Evolutionary conservation across 2,888 invertebrate species (phyloP), one percentile per base, ranked within the genome.

Genomic region (Linyphia triangularis): DNA sequence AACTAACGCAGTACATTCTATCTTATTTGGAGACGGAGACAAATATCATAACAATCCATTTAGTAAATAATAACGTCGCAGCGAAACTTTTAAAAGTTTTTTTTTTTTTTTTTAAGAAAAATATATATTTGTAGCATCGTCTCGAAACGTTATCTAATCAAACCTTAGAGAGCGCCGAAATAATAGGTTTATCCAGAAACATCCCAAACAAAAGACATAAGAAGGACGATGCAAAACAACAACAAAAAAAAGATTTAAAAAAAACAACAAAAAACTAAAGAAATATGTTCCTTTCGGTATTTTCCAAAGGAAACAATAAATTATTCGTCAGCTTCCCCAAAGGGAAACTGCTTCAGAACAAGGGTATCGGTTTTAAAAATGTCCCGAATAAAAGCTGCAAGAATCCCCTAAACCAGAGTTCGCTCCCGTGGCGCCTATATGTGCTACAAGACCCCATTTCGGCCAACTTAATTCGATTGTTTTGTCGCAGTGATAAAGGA

Each of bases 401-500:
- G 51, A 51, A 51, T 51, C n/a, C 51, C 51, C 33, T 9, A 9
- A n/a, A 51, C 51, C 16, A n/a, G n/a, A n/a, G 51, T n/a, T 33
- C 33, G 33, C 51, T n/a, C 51, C 13, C 16, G n/a, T 51, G 51
- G 51, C 51, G 51, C 51, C 51, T 13, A 13, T n/a, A 51, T 51
- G 51, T n/a, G n/a, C 16, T n/a, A n/a, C 13, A 51, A 51, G 51
- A 5, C 51, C 51, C n/a, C 51, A 13, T 51, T 16, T 5, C 51
- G n/a, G 51, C 51, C 51, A 51, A 51, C 51, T 51, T 72, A 72
- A 82, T 72, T 82, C 72, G 59, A 82, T 70, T 82, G 72, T 72
- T 72, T 43, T 19, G 13, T 51, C 51, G 13, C 61, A 19, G 82
- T 82, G 82, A 82, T 72, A 82, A 82, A 82, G 72, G 82, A 82